Evolutionary conservation across 53 echinoderm and acorn worm genomes (phyloP).

Genomic region (Echinometra lucunter): DNA sequence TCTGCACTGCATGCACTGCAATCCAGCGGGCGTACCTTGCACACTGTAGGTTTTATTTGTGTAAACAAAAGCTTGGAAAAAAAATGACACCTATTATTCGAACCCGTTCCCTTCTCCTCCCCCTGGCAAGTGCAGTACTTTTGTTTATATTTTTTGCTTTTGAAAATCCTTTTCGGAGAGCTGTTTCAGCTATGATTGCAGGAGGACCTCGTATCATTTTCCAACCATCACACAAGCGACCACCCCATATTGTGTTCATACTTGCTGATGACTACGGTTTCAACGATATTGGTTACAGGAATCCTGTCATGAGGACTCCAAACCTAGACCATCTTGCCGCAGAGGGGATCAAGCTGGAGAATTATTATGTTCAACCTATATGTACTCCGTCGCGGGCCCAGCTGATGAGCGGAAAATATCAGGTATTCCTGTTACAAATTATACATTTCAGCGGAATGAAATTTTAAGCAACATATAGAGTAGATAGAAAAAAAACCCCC

Average conservation of each 20-base stretch:
- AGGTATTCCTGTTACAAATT: conserved; percentile 58
- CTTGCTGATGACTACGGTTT: conserved; percentile 84
- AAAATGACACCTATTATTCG: conserved; percentile 1
- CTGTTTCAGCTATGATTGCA: not conserved
- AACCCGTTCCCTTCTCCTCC: not conserved
- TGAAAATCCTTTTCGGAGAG: not conserved
- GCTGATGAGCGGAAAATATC: conserved; percentile 84
- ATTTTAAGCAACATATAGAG: too few species aligned
- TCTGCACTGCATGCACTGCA: not conserved
- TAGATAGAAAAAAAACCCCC: too few species aligned
- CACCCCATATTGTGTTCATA: conserved; percentile 80
- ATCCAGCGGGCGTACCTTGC: not conserved
- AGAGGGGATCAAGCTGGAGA: conserved; percentile 79
- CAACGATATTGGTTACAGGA: conserved; percentile 84
- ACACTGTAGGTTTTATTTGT: too few species aligned
- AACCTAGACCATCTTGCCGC: conserved; percentile 75
- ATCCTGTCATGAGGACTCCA: conserved; percentile 73
- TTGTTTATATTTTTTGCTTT: not conserved
- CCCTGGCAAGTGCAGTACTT: not conserved
- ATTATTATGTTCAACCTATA: conserved; percentile 85
- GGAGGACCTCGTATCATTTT: not conserved
- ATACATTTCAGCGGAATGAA: too few species aligned
- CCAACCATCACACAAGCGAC: not conserved
- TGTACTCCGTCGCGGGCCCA: conserved; percentile 81
- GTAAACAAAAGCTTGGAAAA: not conserved